Evolutionary conservation across 2,888 invertebrate genomes (phyloP).

Genomic region (Ischnura elegans): DNA sequence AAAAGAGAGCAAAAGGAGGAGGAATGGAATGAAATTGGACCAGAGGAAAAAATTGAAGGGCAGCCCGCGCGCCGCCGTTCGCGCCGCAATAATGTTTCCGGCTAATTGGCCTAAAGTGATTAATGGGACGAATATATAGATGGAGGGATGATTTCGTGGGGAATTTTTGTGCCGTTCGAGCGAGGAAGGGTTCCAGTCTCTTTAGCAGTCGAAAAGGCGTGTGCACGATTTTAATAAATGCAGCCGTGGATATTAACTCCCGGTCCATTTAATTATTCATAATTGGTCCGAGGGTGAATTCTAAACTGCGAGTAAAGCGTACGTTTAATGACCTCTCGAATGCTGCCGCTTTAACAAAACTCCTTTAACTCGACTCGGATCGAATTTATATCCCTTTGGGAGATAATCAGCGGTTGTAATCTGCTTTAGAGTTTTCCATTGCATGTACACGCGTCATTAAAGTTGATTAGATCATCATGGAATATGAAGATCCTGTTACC

Average conservation of each 20-base stretch:
- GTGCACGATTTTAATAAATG: background rate
- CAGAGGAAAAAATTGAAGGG: background rate
- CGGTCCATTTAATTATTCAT: slow-evolving; percentile 15
- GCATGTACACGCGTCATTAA: background rate
- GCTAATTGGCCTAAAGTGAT: slow-evolving; percentile 30
- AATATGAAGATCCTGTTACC: background rate
- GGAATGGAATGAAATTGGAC: background rate
- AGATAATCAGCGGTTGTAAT: background rate
- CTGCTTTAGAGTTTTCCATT: background rate
- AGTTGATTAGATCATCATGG: background rate
- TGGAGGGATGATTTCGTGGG: background rate
- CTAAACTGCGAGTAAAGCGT: background rate
- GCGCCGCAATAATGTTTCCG: background rate
- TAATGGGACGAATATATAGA: background rate
- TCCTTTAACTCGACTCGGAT: background rate
- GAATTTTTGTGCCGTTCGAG: background rate
- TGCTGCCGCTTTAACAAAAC: background rate
- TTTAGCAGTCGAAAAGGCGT: background rate
- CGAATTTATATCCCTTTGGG: background rate
- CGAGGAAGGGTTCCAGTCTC: background rate
- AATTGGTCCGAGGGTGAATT: slow-evolving; percentile 1
- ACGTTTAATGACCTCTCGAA: background rate
- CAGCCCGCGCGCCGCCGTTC: background rate
- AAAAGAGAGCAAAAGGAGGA: background rate
- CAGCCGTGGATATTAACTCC: background rate